Evolutionary conservation across 2,113 vertebrate genomes (phyloP).

Genomic region (Pica pica): DNA sequence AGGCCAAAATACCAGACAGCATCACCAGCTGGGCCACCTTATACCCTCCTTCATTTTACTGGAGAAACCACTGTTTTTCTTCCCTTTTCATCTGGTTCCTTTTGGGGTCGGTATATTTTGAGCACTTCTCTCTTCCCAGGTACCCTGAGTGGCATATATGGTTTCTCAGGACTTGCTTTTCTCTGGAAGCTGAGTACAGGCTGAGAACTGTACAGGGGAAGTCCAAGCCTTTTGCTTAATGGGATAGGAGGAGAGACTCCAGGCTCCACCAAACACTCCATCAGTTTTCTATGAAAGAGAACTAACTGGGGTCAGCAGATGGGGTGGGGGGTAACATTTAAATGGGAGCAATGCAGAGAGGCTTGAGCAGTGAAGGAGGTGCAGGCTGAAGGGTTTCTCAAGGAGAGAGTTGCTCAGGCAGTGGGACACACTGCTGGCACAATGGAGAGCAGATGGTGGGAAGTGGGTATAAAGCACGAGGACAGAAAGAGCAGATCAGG

Average conservation of each 20-base stretch:
- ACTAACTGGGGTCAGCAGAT: background rate
- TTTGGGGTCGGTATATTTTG: background rate
- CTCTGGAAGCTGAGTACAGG: background rate
- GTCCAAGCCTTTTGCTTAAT: background rate
- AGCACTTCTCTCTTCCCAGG: background rate
- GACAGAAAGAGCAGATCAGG: background rate
- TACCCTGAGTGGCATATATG: background rate
- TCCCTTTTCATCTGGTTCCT: background rate
- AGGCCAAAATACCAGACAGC: background rate
- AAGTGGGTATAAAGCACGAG: rapidly evolving
- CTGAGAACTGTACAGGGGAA: background rate
- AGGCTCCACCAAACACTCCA: background rate
- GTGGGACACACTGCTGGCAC: background rate
- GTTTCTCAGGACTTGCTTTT: background rate
- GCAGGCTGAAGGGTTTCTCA: background rate
- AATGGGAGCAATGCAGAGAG: background rate
- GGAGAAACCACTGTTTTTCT: background rate
- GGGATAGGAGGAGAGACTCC: background rate
- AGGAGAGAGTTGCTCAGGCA: background rate
- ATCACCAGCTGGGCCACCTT: background rate
- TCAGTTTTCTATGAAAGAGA: background rate
- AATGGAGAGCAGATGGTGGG: background rate
- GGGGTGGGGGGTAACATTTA: background rate
- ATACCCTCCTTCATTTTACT: background rate
- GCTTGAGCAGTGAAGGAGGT: background rate